phyloP scores from a whole-genome alignment of 2,797 vertebrate genomes.

The Clarias laeviceps region DNA sequence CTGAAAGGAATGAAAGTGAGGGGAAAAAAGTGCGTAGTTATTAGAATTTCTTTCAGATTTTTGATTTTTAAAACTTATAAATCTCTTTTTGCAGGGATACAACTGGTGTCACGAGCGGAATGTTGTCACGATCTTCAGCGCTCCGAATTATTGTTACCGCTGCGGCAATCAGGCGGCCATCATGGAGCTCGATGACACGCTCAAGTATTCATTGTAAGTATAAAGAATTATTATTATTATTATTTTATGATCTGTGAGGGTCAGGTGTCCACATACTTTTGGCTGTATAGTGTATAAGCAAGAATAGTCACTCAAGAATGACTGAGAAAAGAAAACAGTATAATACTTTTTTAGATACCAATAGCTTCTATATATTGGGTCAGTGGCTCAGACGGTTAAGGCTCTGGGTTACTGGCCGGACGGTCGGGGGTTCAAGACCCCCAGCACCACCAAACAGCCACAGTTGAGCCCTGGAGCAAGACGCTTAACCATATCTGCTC shows the following conservation, averaged over 20 bases:
- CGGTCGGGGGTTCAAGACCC: no score
- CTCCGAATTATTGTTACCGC: constrained; percentile 97
- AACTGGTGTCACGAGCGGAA: constrained; percentile 99
- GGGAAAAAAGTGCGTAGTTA: neutral
- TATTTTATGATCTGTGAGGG: neutral
- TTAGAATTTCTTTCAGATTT: no score
- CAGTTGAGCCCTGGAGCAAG: no score
- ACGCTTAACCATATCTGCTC: no score
- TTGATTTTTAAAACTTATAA: neutral
- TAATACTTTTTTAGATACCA: neutral
- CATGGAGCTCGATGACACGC: constrained; percentile 98
- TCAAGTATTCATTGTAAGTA: constrained; percentile 99
- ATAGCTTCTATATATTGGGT: no score
- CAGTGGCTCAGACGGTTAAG: no score
- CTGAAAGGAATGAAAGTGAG: neutral
- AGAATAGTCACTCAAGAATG: no score
- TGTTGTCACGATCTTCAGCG: constrained; percentile 98
- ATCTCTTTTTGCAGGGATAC: constrained; percentile 81
- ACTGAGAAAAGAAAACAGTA: neutral
- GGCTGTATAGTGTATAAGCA: no score
- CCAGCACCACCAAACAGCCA: no score
- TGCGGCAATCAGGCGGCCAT: constrained; percentile 99
- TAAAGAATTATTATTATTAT: neutral
- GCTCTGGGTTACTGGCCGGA: no score
- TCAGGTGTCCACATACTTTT: neutral